Conservation (phyloP, 2,113 vertebrate species). For the Callospermophilus lateralis region DNA sequence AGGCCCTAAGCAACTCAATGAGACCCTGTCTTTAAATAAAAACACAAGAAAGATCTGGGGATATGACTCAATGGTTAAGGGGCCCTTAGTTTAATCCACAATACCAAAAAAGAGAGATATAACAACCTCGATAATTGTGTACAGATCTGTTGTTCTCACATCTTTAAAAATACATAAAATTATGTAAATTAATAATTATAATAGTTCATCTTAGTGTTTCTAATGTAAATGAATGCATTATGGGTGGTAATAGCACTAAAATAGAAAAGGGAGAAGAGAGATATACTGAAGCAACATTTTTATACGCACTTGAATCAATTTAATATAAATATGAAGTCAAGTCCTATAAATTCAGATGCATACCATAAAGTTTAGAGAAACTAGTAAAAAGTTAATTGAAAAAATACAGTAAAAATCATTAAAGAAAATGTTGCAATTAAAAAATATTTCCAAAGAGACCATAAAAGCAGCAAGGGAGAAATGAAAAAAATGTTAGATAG, state of each 20-base stretch:
- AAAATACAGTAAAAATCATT: background rate
- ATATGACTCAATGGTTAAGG: too few relatives aligned
- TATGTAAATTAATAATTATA: background rate
- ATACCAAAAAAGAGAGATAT: background rate
- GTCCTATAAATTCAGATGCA: background rate
- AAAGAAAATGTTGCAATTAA: background rate
- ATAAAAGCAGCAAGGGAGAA: background rate
- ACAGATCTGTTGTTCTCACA: background rate
- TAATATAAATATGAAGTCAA: conserved; percentile 12
- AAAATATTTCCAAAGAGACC: background rate
- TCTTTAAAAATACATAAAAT: background rate
- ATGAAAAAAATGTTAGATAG: background rate
- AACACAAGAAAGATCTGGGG: too few relatives aligned
- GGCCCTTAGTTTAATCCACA: too few relatives aligned
- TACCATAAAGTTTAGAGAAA: background rate
- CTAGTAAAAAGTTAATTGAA: background rate
- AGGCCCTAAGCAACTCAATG: too few relatives aligned
- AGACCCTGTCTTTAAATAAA: too few relatives aligned
- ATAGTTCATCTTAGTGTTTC: background rate
- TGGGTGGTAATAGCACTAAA: background rate
- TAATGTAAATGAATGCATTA: background rate
- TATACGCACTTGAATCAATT: background rate
- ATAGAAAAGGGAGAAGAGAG: background rate
- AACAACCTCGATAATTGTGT: background rate
- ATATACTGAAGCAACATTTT: background rate